Percentiles rank a stretch among this genome's conserved stretches.
Evolutionary conservation across 1,140 invertebrate genomes (phyloP).

Genomic region (Leptoteleia sp.): DNA sequence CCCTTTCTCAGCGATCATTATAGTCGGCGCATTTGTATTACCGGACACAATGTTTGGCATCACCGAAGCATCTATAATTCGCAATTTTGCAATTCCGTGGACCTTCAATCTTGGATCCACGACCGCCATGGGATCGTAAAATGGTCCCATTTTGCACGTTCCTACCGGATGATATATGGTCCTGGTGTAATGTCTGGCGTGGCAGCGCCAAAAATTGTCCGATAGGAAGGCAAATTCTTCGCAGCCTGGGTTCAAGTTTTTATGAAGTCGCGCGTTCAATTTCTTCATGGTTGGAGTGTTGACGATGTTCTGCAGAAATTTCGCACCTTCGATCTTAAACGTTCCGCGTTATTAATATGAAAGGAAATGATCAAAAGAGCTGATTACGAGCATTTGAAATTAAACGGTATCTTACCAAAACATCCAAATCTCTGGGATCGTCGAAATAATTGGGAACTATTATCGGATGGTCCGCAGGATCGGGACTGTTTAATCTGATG

Average conservation of each 20-base stretch:
- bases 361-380: background rate
- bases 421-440: constrained; percentile 85
- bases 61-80: constrained; percentile 87
- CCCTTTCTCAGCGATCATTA: constrained; percentile 87
- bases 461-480: constrained; percentile 87
- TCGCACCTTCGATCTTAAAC: constrained; percentile 86
- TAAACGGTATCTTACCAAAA: constrained; percentile 82
- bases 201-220: constrained; percentile 86
- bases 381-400: too few species aligned
- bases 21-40: constrained; percentile 85
- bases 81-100: constrained; percentile 79
- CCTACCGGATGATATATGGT: constrained; percentile 86
- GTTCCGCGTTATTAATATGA: constrained; percentile 7
- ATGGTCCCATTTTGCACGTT: constrained; percentile 63
- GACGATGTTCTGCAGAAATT: constrained; percentile 84
- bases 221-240: constrained; percentile 82
- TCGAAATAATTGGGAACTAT: constrained; percentile 92
- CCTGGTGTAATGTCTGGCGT: constrained; percentile 85
- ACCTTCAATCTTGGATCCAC: constrained; percentile 28
- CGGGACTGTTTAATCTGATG: constrained; percentile 84
- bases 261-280: constrained; percentile 84
- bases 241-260: constrained; percentile 84
- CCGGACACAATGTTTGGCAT: constrained; percentile 86
- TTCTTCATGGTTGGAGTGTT: constrained; percentile 84
- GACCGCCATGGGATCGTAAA: constrained; percentile 19